Evolutionary conservation across 1,140 invertebrate species (phyloP), one percentile per base, ranked within the genome.

Genomic region (Pomacea maculata): DNA sequence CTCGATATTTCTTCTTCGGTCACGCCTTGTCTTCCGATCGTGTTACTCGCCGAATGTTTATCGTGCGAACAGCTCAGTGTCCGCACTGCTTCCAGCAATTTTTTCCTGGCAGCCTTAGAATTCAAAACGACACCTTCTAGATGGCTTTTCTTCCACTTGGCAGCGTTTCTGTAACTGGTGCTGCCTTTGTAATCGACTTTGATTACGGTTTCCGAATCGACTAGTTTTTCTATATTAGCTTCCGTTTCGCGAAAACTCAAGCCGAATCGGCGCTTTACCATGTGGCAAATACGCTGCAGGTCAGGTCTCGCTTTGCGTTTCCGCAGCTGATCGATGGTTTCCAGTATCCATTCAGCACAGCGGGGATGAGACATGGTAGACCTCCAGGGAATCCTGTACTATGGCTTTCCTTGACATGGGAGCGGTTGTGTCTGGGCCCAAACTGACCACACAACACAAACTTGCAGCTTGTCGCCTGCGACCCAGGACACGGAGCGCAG

Each of bases 101-200:
- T 86, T 15, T 82, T 82, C 54, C 85, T 88, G 12, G 86, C 82
- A 52, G 88, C 74, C 52, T 81, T 87, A 29, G 89, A 89, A 83
- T 90, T 91, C 21, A 87, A 83, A 11, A 89, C 87, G 25, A 86
- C 82, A 29, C 84, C 85, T 34, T 83, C 84, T 63, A 88, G 64
- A 63, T 84, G 82, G 72, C 83, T 87, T 82, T 86, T 88, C 82
- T 86, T 87, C 86, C 89, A 92, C 86, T 91, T 92, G n/a, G 89
- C 94, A 15, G 95, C 95, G 92, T 96, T 96, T 84, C 96, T 92
- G 86, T 96, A 96, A 90, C 95, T 96, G 72, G 94, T 95, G 90
- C 94, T 95, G 83, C 95, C 95, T 91, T 97, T 96, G 90, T 96
- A 96, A 86, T 96, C 95, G 9, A 96, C 96, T 93, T 95, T 95